Evolutionary conservation across 2,113 vertebrate genomes (phyloP).

Genomic region (Ranitomeya imitator): DNA sequence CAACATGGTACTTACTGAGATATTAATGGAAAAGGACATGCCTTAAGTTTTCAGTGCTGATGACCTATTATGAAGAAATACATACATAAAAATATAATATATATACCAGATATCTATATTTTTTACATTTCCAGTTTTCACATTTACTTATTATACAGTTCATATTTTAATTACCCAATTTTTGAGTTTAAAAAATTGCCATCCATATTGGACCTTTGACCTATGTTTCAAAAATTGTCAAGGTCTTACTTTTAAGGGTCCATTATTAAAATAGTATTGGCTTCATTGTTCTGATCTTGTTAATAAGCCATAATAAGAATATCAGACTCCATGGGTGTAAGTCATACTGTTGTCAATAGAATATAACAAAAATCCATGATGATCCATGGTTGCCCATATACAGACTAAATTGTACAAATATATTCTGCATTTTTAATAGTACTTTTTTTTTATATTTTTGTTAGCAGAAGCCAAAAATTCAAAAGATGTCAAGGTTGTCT

Average conservation of each 20-base stretch:
- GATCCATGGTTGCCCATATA: not conserved
- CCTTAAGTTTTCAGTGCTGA: slow-evolving; percentile 18
- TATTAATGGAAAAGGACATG: slow-evolving; percentile 35
- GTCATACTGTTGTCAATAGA: not conserved
- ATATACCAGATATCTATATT: not conserved
- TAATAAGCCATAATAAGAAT: not conserved
- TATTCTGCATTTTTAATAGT: too few species aligned
- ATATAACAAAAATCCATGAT: not conserved
- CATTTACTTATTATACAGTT: slow-evolving; percentile 6
- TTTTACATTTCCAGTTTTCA: not conserved
- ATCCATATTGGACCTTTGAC: slow-evolving; percentile 11
- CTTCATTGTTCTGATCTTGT: not conserved
- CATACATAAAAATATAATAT: slow-evolving; percentile 36
- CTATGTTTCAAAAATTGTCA: slow-evolving; percentile 36
- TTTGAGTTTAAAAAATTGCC: not conserved
- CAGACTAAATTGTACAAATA: not conserved
- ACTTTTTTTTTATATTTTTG: not conserved
- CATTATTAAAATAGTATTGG: slow-evolving; percentile 21
- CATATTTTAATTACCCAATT: slow-evolving; percentile 39
- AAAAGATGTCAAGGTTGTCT: too few species aligned
- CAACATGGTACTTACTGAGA: slow-evolving; percentile 19
- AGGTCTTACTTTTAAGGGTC: not conserved
- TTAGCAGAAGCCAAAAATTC: not conserved
- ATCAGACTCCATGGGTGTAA: not conserved
- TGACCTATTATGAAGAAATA: slow-evolving; percentile 28